Evolutionary conservation across 92 coral and sea anemone species (phyloP), one percentile per base, ranked within the genome.

Genomic region (Paramuricea clavata): DNA sequence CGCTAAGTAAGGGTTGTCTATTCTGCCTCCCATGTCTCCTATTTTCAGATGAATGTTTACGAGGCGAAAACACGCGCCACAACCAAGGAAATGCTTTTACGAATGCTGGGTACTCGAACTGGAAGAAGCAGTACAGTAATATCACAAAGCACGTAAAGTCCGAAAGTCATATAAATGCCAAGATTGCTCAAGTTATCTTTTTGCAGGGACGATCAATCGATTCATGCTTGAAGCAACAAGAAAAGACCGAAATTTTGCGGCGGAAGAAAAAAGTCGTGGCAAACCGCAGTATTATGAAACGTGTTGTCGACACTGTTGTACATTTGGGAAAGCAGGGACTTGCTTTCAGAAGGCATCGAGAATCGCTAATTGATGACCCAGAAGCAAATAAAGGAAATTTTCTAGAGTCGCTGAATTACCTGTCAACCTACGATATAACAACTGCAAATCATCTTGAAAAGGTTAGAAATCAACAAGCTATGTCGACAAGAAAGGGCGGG

Each of bases 341-440:
- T 34, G 78, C 78, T 22, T 36, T 36, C 57, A 39, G 78, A 39
- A 54, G 78, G 34, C 78, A 72, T 44, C 30, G 78, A 39, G 52
- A 76, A 23, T 76, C 64, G 61, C 81, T 76, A 21, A 50, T 33
- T 50, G 81, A 50, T 49, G 22, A 49, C 65, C 42, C 81, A 44
- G 81, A 76, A 76, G 65, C 21, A 50, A 47, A 76, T 50, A 41
- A 72, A 25, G 78, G 78, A 39, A 69, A 69, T 69, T 69, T 69
- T 27, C 76, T 69, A 5, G 78, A 76, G 64, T 44, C 81, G 23
- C 41, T 49, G 23, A 76, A 76, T 50, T 44, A 76, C 65, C 64
- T 76, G 57, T 76, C 81, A 76, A 50, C 26, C 81, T 76, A 76
- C 64, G 81, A 49, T 16, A n/a, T 50, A n/a, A 50, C 81, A 76